phyloP scores from a whole-genome alignment of 2,888 invertebrate genomes.

The Choristoneura rosaceana region DNA sequence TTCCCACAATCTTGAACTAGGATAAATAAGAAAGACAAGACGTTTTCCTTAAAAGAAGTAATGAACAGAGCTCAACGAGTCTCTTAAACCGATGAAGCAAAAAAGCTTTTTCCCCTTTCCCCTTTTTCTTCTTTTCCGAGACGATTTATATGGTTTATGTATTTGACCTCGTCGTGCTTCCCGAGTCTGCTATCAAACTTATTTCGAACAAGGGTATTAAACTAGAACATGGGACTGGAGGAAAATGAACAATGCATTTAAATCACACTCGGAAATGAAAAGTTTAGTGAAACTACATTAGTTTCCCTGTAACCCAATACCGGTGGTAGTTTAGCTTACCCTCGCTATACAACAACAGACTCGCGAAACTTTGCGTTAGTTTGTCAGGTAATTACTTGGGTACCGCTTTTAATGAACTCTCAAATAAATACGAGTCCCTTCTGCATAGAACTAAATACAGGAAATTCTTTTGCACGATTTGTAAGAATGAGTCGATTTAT shows the following conservation, averaged over 20 bases:
- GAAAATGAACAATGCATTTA: slow-evolving; percentile 27
- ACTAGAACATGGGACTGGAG: slow-evolving; percentile 29
- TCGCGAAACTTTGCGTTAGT: slow-evolving; percentile 20
- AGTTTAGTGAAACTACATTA: slow-evolving; percentile 26
- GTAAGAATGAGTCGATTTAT: not conserved
- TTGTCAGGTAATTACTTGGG: slow-evolving; percentile 27
- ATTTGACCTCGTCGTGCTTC: slow-evolving; percentile 46
- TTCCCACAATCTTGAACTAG: slow-evolving; percentile 12
- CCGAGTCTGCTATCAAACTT: slow-evolving; percentile 44
- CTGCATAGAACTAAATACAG: not conserved
- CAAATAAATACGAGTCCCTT: not conserved
- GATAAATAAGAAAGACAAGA: slow-evolving; percentile 34
- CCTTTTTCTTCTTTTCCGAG: slow-evolving; percentile 37
- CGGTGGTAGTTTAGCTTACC: slow-evolving; percentile 10
- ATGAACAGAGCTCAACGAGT: slow-evolving; percentile 37
- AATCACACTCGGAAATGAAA: slow-evolving; percentile 34
- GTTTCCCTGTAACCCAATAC: slow-evolving; percentile 29
- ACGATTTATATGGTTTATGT: slow-evolving; percentile 52
- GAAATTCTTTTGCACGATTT: not conserved
- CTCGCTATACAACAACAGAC: slow-evolving; percentile 11
- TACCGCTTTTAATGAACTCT: slow-evolving; percentile 4
- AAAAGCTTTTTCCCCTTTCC: slow-evolving; percentile 48
- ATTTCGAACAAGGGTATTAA: slow-evolving; percentile 42
- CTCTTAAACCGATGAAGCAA: slow-evolving; percentile 45
- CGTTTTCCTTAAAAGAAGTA: slow-evolving; percentile 39